Conservation (phyloP, 1,140 invertebrate species). For the Drosophila lacertosa region DNA sequence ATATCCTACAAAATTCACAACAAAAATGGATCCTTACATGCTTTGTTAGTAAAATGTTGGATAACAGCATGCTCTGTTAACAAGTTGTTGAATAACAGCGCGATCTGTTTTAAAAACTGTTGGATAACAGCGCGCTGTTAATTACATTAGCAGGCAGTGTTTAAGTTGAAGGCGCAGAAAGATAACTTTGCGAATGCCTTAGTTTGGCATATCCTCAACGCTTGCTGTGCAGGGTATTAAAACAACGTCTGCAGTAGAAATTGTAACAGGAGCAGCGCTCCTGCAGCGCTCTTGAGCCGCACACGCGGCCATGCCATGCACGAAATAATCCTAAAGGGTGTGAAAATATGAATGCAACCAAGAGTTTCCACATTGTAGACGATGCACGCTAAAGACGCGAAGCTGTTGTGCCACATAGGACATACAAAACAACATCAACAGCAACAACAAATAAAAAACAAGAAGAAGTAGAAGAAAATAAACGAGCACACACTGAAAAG, state of each 20-base stretch:
- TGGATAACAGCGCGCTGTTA: neutral
- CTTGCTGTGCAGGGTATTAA: constrained; percentile 11
- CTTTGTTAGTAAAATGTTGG: no score
- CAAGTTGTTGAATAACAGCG: neutral
- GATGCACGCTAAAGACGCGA: constrained; percentile 23
- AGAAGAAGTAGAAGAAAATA: constrained; percentile 47
- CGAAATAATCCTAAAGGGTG: constrained; percentile 80
- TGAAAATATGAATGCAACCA: constrained; percentile 79
- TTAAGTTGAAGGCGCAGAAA: no score
- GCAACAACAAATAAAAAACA: no score
- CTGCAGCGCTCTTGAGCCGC: constrained; percentile 50
- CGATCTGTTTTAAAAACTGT: no score
- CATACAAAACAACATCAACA: neutral
- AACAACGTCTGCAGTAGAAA: constrained; percentile 37
- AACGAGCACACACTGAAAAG: constrained; percentile 62
- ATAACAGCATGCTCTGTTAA: no score
- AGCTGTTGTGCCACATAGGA: constrained; percentile 45
- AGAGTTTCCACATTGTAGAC: constrained; percentile 33
- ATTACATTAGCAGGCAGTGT: neutral
- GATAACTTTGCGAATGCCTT: neutral
- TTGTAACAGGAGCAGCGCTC: constrained; percentile 63
- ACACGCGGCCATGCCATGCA: constrained; percentile 56
- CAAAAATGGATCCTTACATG: no score
- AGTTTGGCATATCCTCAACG: neutral
- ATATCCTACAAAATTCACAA: constrained; percentile 1